Percentiles rank a stretch among this genome's conserved stretches.
phyloP scores from a whole-genome alignment of 2,797 vertebrate genomes.

The Microtus agrestis region DNA sequence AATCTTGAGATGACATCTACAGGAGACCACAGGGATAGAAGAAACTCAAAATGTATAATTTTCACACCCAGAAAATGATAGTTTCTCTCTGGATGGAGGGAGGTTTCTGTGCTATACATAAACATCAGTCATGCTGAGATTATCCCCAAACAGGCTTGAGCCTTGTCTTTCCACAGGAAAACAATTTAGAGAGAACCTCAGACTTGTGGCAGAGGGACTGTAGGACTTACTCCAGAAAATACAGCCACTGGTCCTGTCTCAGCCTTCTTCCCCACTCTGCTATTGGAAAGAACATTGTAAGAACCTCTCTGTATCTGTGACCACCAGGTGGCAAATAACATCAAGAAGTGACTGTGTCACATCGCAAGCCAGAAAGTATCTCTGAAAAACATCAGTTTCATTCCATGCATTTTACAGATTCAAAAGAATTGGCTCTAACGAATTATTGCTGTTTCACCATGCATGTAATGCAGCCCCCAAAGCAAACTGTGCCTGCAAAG shows the following conservation, averaged over 20 bases:
- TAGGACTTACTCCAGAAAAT: neutral
- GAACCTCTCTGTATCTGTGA: neutral
- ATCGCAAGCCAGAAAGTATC: neutral
- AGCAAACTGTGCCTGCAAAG: neutral
- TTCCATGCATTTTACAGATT: neutral
- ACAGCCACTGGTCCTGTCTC: neutral
- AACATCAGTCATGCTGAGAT: neutral
- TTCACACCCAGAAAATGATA: neutral
- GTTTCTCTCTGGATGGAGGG: neutral
- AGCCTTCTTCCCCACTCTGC: neutral
- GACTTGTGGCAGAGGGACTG: neutral
- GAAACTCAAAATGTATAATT: neutral
- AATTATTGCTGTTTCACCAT: neutral
- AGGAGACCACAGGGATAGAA: neutral
- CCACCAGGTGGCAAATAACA: neutral
- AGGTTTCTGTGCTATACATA: neutral
- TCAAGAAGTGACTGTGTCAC: neutral
- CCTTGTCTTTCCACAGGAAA: fast-evolving
- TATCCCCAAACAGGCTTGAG: neutral
- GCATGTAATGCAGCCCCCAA: neutral
- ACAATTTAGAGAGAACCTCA: neutral
- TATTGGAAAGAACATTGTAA: neutral
- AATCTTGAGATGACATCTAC: neutral
- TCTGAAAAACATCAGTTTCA: neutral
- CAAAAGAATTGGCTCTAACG: neutral